phyloP scores from a whole-genome alignment of 1,140 invertebrate genomes.

The Ceratina calcarata region DNA sequence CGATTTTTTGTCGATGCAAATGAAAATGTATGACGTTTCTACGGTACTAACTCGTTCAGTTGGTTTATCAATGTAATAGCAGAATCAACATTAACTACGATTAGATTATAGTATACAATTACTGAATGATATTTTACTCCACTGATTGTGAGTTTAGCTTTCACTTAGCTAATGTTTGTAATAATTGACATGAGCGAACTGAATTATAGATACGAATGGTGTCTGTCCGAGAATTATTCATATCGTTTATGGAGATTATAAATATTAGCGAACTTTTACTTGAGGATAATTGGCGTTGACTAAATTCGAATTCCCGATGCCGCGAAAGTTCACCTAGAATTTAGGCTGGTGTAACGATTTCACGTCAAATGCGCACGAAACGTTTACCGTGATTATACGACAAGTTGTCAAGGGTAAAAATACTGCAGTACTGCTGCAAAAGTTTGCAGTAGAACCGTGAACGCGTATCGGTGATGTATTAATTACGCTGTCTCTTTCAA shows the following conservation, averaged over 20 bases:
- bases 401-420: conserved; percentile 58
- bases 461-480: conserved; percentile 12
- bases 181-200: too few species aligned
- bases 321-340: conserved; percentile 18
- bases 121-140: too few species aligned
- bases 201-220: too few species aligned
- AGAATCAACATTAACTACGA: not conserved
- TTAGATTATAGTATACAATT: too few species aligned
- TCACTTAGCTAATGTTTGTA: too few species aligned
- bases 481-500: conserved; percentile 13
- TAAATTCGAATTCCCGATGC: conserved; percentile 27
- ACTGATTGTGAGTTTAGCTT: too few species aligned
- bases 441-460: conserved; percentile 19
- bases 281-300: not conserved
- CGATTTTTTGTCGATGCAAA: not conserved
- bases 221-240: too few species aligned
- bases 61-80: not conserved
- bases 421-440: conserved; percentile 54
- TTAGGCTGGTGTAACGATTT: conserved; percentile 43
- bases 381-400: conserved; percentile 50
- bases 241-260: too few species aligned
- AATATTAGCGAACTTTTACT: not conserved
- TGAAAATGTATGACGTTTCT: not conserved
- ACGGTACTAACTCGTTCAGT: not conserved
- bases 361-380: conserved; percentile 39